phyloP scores from a whole-genome alignment of 2,797 vertebrate genomes.

The Melanogrammus aeglefinus region DNA sequence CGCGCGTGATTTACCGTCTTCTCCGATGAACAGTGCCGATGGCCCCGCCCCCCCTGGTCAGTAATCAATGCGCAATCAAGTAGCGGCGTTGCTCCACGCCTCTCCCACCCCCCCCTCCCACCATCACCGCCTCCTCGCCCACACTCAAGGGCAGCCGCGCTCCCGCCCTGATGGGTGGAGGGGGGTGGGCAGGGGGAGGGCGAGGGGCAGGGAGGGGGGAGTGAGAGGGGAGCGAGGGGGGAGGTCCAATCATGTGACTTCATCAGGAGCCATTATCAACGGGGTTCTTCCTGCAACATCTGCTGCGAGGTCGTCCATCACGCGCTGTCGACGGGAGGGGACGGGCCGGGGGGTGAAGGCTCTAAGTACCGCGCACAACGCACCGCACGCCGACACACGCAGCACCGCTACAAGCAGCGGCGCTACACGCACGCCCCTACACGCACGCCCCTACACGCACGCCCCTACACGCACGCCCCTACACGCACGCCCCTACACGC shows the following conservation, averaged over 20 bases:
- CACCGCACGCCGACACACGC: too few relatives aligned
- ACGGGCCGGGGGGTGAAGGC: conserved; percentile 25
- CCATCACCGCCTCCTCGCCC: conserved; percentile 47
- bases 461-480: too few relatives aligned
- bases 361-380: neutral
- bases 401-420: too few relatives aligned
- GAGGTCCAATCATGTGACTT: conserved; percentile 49
- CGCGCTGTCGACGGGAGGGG: conserved; percentile 22
- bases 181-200: neutral
- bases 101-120: conserved; percentile 10
- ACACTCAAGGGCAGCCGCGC: conserved; percentile 53
- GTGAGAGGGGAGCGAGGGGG: conserved; percentile 14
- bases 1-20: conserved; percentile 2
- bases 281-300: conserved; percentile 65
- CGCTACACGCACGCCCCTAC: neutral
- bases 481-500: too few relatives aligned
- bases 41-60: neutral
- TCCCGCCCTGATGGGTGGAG: conserved; percentile 57
- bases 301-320: conserved; percentile 64
- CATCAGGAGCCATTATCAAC: conserved; percentile 52
- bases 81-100: conserved; percentile 32
- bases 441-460: too few relatives aligned
- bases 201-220: conserved; percentile 16
- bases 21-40: neutral
- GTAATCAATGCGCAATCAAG: conserved; percentile 33